Percentiles rank a stretch among this genome's conserved stretches.
Conservation (phyloP, 2,113 vertebrate species). For the Acanthochromis polyacanthus region DNA sequence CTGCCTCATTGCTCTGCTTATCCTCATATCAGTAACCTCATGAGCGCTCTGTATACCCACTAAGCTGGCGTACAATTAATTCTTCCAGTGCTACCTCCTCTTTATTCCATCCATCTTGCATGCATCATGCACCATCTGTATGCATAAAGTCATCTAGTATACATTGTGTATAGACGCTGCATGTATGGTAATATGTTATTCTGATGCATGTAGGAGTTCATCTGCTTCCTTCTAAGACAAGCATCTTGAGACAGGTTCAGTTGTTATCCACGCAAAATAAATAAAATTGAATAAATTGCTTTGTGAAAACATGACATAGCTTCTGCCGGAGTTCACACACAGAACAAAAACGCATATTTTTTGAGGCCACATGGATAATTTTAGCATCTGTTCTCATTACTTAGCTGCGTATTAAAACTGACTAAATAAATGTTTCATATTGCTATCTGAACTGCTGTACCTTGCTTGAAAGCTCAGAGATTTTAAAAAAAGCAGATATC, state of each 20-base stretch:
- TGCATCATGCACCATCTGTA: no score
- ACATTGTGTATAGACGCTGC: no score
- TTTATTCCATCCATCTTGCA: no score
- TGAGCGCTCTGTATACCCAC: constrained; percentile 20
- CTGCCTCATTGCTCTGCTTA: constrained; percentile 38
- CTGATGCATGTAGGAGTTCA: no score
- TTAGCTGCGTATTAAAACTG: not conserved
- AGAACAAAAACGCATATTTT: not conserved
- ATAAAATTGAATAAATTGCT: no score
- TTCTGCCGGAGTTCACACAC: not conserved
- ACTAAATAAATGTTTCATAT: constrained; percentile 17
- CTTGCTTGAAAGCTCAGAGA: constrained; percentile 5
- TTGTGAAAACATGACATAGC: no score
- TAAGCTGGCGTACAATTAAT: not conserved
- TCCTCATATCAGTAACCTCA: constrained; percentile 21
- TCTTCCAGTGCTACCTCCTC: no score
- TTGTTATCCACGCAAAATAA: no score
- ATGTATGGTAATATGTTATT: no score
- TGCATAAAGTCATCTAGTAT: no score
- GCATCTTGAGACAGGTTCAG: no score
- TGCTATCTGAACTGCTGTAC: not conserved
- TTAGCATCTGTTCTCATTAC: not conserved
- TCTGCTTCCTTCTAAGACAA: no score
- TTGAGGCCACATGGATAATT: not conserved
- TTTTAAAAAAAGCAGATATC: constrained; percentile 9